Percentiles rank a stretch among this genome's conserved stretches.
phyloP scores from a whole-genome alignment of 2,888 invertebrate genomes.

The Eristalinus sepulchralis region DNA sequence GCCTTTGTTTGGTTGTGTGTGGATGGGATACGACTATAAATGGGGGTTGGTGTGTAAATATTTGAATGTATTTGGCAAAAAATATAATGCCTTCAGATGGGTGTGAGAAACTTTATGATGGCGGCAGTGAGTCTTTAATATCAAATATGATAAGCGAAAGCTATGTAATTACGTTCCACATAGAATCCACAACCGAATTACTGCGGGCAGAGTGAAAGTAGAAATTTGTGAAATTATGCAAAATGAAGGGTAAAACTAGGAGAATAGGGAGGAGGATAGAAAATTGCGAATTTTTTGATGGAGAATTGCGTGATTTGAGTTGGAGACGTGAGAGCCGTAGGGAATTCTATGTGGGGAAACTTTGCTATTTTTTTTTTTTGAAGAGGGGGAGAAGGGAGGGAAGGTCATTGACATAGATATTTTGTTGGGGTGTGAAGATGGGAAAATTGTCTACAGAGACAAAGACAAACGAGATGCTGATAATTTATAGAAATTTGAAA shows the following conservation, averaged over 20 bases:
- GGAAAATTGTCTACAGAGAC: no score
- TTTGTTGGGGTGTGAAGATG: no score
- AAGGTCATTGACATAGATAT: no score
- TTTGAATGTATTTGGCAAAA: slow-evolving; percentile 33
- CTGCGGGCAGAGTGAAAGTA: background rate
- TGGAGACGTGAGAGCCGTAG: background rate
- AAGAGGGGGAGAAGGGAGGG: no score
- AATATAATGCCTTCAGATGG: background rate
- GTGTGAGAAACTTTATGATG: slow-evolving; percentile 28
- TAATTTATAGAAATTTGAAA: no score
- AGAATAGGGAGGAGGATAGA: background rate
- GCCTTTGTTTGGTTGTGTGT: background rate
- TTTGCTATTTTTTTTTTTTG: no score
- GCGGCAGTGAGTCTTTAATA: slow-evolving; percentile 17
- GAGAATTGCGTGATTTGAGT: background rate
- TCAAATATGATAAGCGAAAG: slow-evolving; percentile 18
- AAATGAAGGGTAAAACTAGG: background rate
- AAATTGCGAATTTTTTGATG: background rate
- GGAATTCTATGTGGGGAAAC: background rate
- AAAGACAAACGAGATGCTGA: no score
- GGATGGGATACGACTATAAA: background rate
- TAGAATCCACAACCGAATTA: background rate
- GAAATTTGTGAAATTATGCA: background rate
- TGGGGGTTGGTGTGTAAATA: slow-evolving; percentile 6
- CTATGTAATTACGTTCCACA: slow-evolving; percentile 32